Evolutionary conservation across 2,888 invertebrate genomes (phyloP).

Genomic region (Argyresthia albistria): DNA sequence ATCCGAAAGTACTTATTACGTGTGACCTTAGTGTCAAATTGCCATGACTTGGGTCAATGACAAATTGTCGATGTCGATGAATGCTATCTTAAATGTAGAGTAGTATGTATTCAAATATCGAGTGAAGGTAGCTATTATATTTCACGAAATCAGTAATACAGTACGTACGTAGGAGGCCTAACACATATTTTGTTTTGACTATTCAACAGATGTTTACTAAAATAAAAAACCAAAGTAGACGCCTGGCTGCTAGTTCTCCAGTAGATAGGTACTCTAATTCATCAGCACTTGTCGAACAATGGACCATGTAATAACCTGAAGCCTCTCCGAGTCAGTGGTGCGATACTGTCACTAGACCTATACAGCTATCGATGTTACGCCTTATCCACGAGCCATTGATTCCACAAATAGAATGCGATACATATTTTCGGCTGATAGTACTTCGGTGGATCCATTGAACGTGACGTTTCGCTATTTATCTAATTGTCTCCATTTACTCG

Average conservation of each 20-base stretch:
- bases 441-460: slow-evolving; percentile 1
- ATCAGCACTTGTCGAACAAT: too few species aligned
- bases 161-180: too few species aligned
- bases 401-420: neutral
- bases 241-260: too few species aligned
- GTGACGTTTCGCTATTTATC: slow-evolving; percentile 6
- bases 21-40: neutral
- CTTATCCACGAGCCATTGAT: neutral
- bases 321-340: too few species aligned
- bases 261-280: too few species aligned
- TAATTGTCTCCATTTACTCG: slow-evolving; percentile 5
- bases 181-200: too few species aligned
- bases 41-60: neutral
- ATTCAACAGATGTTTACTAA: too few species aligned
- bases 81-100: neutral
- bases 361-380: neutral
- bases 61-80: neutral
- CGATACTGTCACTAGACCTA: slow-evolving; percentile 1
- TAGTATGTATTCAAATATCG: neutral
- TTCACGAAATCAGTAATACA: too few species aligned
- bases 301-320: too few species aligned
- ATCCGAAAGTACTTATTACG: neutral
- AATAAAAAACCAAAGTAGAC: too few species aligned
- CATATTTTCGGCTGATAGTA: neutral
- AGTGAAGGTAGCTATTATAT: too few species aligned